Percentiles rank a stretch among this genome's conserved stretches.
Evolutionary conservation across 1,140 invertebrate genomes (phyloP).

Genomic region (Plectrocnemia conspersa): DNA sequence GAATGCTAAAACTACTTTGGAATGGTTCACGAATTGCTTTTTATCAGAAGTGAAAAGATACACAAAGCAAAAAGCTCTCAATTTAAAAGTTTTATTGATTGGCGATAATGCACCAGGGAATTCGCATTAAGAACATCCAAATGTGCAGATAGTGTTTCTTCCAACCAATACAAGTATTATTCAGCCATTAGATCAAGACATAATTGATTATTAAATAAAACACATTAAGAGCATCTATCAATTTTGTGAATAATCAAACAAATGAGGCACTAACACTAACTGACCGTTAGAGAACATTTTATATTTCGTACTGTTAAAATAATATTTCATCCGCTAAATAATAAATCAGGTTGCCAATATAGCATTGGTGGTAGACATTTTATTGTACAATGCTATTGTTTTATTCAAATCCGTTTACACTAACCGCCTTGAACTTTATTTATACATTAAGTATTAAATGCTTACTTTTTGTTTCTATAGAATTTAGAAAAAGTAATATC

Average conservation of each 20-base stretch:
- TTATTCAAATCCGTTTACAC: too few relatives aligned
- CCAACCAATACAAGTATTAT: too few relatives aligned
- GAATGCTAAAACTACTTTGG: constrained; percentile 21
- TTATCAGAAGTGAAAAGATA: constrained; percentile 28
- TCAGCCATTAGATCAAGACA: too few relatives aligned
- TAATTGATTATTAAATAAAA: constrained; percentile 37
- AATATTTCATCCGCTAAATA: constrained; percentile 3
- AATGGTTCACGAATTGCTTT: constrained; percentile 30
- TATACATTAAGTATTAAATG: too few relatives aligned
- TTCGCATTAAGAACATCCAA: constrained; percentile 5
- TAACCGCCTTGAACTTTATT: too few relatives aligned
- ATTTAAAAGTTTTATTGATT: too few relatives aligned
- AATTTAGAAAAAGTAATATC: too few relatives aligned
- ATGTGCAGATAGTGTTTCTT: too few relatives aligned
- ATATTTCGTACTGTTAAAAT: constrained; percentile 10
- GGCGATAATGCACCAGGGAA: constrained; percentile 44
- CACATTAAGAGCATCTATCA: constrained; percentile 17
- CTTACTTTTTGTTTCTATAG: too few relatives aligned
- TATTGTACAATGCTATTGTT: too few relatives aligned
- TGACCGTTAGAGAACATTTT: constrained; percentile 8
- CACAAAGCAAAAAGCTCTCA: constrained; percentile 12
- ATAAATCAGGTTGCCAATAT: too few relatives aligned
- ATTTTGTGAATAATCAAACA: constrained; percentile 1
- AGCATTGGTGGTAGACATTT: too few relatives aligned
- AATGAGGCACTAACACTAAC: neutral